Evolutionary conservation across 2,888 invertebrate species (phyloP).

Genomic region (Tenthredo notha): DNA sequence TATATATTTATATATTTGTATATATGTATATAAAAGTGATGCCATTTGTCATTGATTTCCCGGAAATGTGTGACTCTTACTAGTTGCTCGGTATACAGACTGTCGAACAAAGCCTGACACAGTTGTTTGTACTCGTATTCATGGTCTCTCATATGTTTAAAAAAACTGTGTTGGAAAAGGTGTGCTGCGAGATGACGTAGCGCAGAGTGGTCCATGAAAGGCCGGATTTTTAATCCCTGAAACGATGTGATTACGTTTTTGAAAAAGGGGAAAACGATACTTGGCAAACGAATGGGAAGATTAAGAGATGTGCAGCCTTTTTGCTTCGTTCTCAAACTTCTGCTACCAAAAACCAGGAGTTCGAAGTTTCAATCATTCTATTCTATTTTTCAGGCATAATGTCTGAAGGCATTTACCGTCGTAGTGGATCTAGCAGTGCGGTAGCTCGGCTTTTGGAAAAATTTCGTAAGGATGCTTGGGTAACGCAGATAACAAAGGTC

Average conservation of each 20-base stretch:
- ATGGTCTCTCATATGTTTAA: background rate
- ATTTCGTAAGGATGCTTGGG: slow-evolving; percentile 91
- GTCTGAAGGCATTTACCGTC: slow-evolving; percentile 93
- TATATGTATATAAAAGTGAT: background rate
- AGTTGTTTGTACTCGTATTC: background rate
- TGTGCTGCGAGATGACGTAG: background rate
- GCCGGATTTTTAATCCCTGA: background rate
- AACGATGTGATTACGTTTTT: background rate
- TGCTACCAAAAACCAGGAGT: background rate
- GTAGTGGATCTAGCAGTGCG: slow-evolving; percentile 88
- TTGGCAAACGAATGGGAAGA: background rate
- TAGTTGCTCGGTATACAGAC: background rate
- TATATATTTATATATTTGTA: no score
- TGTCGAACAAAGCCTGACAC: background rate
- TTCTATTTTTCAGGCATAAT: slow-evolving; percentile 83
- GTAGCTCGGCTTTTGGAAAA: slow-evolving; percentile 87
- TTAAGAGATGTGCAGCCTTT: background rate
- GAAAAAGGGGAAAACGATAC: background rate
- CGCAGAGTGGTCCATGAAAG: background rate
- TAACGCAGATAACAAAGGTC: slow-evolving; percentile 88
- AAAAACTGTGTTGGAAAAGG: background rate
- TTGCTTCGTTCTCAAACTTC: background rate
- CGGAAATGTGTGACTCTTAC: slow-evolving; percentile 25
- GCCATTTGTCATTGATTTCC: slow-evolving; percentile 48
- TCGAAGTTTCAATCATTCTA: background rate